phyloP scores from a whole-genome alignment of 1,140 invertebrate genomes.

The silkworm (Bombyx mori) region DNA sequence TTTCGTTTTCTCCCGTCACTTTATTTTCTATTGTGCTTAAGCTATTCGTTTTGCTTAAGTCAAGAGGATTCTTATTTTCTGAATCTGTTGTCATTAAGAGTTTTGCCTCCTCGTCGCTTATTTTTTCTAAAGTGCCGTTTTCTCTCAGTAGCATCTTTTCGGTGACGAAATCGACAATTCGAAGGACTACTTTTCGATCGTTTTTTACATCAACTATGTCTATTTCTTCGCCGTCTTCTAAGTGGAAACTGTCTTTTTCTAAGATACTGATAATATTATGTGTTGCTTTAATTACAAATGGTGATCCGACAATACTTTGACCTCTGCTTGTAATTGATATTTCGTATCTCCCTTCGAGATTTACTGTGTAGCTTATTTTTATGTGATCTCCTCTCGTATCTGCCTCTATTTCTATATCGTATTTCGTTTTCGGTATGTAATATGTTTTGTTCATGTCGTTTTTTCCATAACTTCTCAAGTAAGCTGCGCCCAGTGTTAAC shows the following conservation, averaged over 20 bases:
- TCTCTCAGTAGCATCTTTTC: conserved; percentile 71
- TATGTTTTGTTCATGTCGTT: conserved; percentile 63
- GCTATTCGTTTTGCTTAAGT: neutral
- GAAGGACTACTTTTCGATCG: conserved; percentile 63
- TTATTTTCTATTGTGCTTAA: neutral
- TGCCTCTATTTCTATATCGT: conserved; percentile 61
- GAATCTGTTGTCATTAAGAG: conserved; percentile 38
- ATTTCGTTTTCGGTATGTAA: conserved; percentile 58
- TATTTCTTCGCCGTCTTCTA: conserved; percentile 66
- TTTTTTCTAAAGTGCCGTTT: conserved; percentile 65
- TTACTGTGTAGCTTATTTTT: conserved; percentile 57
- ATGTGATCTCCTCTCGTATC: conserved; percentile 43
- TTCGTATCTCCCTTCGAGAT: conserved; percentile 58
- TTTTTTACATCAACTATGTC: conserved; percentile 45
- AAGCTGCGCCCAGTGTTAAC: conserved; percentile 52
- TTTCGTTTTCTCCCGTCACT: conserved; percentile 5
- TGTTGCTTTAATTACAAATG: conserved; percentile 57
- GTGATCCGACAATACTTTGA: conserved; percentile 64
- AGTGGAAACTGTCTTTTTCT: conserved; percentile 48
- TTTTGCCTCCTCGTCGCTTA: conserved; percentile 53
- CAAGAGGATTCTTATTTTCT: conserved; percentile 12
- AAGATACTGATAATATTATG: conserved; percentile 45
- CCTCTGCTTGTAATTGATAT: conserved; percentile 65
- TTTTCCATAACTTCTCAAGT: conserved; percentile 54
- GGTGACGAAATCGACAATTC: conserved; percentile 70